Percentiles rank a stretch among this genome's conserved stretches.
These are phyloP conservation scores for Melangyna quadrimaculata DNA, from an alignment of 2,888 invertebrate species.

Conservation along the genomic window DNA sequence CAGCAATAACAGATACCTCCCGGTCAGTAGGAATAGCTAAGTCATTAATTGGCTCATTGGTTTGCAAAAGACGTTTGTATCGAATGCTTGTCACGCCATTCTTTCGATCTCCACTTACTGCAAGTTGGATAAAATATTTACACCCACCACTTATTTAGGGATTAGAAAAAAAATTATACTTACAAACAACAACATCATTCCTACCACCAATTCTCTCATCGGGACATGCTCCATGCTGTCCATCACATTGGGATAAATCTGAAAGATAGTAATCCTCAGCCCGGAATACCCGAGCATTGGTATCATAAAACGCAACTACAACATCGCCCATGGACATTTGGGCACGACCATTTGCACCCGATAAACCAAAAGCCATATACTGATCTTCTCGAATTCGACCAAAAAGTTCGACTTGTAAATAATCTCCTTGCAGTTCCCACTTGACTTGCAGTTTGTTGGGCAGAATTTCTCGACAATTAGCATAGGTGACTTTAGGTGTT, in stretches of 20 bases:
- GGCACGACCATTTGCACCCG: constrained; percentile 87
- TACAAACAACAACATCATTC: constrained; percentile 88
- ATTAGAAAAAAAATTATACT: constrained; percentile 53
- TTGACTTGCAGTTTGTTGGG: constrained; percentile 92
- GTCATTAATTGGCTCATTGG: constrained; percentile 88
- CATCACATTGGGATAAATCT: constrained; percentile 90
- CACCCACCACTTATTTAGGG: too few species aligned
- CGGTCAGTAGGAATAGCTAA: constrained; percentile 85
- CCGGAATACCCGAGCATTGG: constrained; percentile 83
- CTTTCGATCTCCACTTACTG: constrained; percentile 88
- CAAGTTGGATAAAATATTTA: not conserved
- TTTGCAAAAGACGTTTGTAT: constrained; percentile 89
- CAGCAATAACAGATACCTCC: constrained; percentile 91
- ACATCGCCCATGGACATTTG: constrained; percentile 93
- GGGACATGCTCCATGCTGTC: constrained; percentile 91
- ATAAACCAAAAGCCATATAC: constrained; percentile 93
- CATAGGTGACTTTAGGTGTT: constrained; percentile 85
- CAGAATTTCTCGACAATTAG: constrained; percentile 92
- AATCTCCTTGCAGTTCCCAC: constrained; percentile 90
- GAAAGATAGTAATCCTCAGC: constrained; percentile 94
- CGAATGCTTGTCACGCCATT: constrained; percentile 91
- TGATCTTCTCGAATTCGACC: constrained; percentile 91
- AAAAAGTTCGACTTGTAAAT: constrained; percentile 89
- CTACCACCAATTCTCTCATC: constrained; percentile 90
- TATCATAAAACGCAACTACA: constrained; percentile 89